Percentiles rank a stretch among this genome's conserved stretches.
These are phyloP conservation scores for Megathymus violae DNA, from an alignment of 1,140 invertebrate genomes.

Conservation along the genomic window DNA sequence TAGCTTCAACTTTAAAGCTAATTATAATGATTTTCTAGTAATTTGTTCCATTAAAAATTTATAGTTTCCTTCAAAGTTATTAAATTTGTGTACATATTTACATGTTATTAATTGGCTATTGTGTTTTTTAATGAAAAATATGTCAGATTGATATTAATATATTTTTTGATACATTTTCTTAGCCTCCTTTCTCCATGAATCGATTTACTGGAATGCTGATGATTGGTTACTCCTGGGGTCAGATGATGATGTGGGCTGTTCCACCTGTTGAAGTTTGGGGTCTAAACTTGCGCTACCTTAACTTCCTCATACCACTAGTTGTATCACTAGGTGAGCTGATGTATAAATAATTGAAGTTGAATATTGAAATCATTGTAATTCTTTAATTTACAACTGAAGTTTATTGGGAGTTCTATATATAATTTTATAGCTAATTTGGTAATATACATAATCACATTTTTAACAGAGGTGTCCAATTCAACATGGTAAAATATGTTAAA, in stretches of 20 bases:
- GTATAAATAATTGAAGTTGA: no score
- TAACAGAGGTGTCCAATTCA: no score
- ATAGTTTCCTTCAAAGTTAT: neutral
- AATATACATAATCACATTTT: no score
- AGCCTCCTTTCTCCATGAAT: conserved; percentile 91
- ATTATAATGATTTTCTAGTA: no score
- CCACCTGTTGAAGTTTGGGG: conserved; percentile 89
- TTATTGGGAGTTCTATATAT: no score
- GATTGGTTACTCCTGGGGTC: conserved; percentile 92
- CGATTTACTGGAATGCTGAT: conserved; percentile 91
- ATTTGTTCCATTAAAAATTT: neutral
- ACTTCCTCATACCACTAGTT: conserved; percentile 89
- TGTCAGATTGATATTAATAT: conserved; percentile 10
- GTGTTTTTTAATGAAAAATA: conserved; percentile 10
- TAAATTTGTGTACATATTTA: conserved; percentile 16
- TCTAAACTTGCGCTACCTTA: conserved; percentile 88
- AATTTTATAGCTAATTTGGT: no score
- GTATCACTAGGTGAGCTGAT: conserved; percentile 89
- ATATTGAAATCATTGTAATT: no score
- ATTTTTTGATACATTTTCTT: conserved; percentile 53
- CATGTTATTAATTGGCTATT: conserved; percentile 13
- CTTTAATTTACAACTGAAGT: no score
- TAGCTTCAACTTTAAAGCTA: no score
- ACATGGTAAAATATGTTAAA: no score
- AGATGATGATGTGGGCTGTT: conserved; percentile 89